Evolutionary conservation across 2,797 vertebrate species (phyloP), one percentile per base, ranked within the genome.

Genomic region (Tenualosa ilisha): DNA sequence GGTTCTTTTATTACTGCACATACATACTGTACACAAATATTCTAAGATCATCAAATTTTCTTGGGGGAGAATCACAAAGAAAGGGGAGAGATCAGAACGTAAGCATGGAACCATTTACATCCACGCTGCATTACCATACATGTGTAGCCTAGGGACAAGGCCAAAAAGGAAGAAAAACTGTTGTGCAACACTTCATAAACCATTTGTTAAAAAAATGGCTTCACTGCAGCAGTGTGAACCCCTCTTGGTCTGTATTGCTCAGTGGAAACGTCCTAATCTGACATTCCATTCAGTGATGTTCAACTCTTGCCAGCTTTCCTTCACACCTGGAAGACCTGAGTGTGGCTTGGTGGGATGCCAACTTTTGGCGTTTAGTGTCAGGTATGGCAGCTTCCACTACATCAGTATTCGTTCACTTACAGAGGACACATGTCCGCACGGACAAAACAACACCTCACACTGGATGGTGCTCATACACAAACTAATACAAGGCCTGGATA

Each of bases 1-100:
- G 56, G 81, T 85, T 86, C 81, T 86, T 89, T 90, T 90, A 89
- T 90, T 90, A 82, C 81, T 87, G 85, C 88, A 89, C 85, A 90
- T 82, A 89, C 82, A 85, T 46, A 72, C 81, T 85, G 88, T 88
- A 88, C 86, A 87, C 17, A 79, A 46, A 79, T 79, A 79, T 43
- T 46, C 17, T 40, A 37, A 31, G 12, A 40, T 46, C 17, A 79
- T 43, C 12, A 79, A 43, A 43, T 22, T 46, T 8, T 40, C 13
- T 15, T 68, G 68, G 17, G 72, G 40, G 40, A 11, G 15, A 75
- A 43, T 15, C 20, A 46, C 72, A 79, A 46, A 79, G 37, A 17
- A 79, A 79, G 15, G 40, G 7, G 37, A 75, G 37, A 20, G 37
- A 8, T 5, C 20, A 46, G 68, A 43, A 43, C 37, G 22, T 79